These are phyloP conservation scores for Drosophila equinoxialis DNA, from an alignment of 1,140 invertebrate genomes.

Conservation along the genomic window DNA sequence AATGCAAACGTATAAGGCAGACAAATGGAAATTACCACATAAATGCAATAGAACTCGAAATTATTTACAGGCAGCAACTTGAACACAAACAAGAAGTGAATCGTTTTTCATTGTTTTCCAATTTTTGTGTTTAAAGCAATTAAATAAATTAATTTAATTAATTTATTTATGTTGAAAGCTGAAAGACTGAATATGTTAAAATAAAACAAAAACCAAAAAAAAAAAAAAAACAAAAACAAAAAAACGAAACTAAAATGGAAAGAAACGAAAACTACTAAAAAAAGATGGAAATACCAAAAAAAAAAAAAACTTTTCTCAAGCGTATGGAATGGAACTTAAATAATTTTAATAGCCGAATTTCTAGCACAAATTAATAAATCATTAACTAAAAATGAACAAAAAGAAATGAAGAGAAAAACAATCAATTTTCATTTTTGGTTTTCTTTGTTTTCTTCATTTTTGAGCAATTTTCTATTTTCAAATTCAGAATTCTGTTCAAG, in stretches of 20 bases:
- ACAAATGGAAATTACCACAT: slow-evolving; percentile 74
- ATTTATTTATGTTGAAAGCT: slow-evolving; percentile 80
- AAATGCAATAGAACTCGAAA: slow-evolving; percentile 82
- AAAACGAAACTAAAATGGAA: slow-evolving; percentile 42
- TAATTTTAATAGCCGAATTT: slow-evolving; percentile 82
- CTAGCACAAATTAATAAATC: slow-evolving; percentile 70
- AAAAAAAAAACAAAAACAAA: slow-evolving; percentile 44
- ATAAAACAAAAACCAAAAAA: slow-evolving; percentile 39
- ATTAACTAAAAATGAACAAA: slow-evolving; percentile 14
- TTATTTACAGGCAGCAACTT: slow-evolving; percentile 76
- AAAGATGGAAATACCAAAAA: slow-evolving; percentile 33
- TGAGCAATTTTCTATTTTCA: slow-evolving; percentile 14
- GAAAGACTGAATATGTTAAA: slow-evolving; percentile 82
- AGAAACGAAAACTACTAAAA: background rate
- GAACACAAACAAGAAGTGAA: slow-evolving; percentile 35
- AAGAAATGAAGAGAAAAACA: slow-evolving; percentile 37
- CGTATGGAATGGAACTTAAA: slow-evolving; percentile 68
- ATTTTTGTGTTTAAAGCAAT: slow-evolving; percentile 69
- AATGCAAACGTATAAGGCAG: slow-evolving; percentile 60
- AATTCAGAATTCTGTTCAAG: background rate
- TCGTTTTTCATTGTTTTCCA: slow-evolving; percentile 11
- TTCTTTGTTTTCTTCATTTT: slow-evolving; percentile 21
- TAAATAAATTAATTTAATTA: slow-evolving; percentile 82
- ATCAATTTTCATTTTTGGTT: slow-evolving; percentile 10
- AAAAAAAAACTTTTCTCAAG: slow-evolving; percentile 62